Base-by-base conservation (phyloP, 2,888 invertebrate species). In the Caenorhabditis imperialis region DNA sequence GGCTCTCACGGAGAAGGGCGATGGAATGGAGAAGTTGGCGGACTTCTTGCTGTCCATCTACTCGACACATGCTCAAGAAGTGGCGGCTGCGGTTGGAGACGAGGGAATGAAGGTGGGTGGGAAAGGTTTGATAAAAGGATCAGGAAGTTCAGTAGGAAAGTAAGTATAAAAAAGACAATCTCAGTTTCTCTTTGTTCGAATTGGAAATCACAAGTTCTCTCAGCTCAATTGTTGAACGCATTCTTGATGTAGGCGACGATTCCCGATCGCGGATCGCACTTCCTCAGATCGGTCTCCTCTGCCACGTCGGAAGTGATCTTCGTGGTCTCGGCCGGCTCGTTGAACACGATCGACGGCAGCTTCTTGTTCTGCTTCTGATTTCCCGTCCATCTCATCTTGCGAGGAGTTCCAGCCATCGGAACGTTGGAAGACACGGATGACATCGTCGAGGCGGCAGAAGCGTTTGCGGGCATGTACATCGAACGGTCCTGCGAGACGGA, bases 21-120 rank as follows among this genome's bases (percentile, higher is more conserved):
- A 75, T 30, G 77, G 78, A 25, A 72, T 83, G 51, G 72, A 76
- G 16, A 77, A 73, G 38, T 44, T 83, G 7, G 55, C 79, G 14
- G 72, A 76, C 50, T 77, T 75, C 16, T 12, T 75, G 6, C 58
- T 75, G 0, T 69, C 75, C 0, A 69, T 75, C 4, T 75, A 35
- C 27, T 63, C 75, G 16, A 75, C 75, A 10, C 75, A 75, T 25
- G 75, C 75, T 4, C 75, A 75, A 50, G 70, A 75, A 30, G 70
- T 75, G 8, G 75, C 75, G 3, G 75, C 75, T 2, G 60, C 58
- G 5, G 70, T 63, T 27, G 75, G 75, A 22, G 75, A 75, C 16
- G 53, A 55, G n/a, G 27, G 12, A 23, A 40, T 75, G 1, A 57
- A 70, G 53, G 72, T 63, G 16, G 23, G 25, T 16, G 10, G 10